A percentile compares a stretch with the other conserved stretches of the same genome.
Conservation (phyloP, 2,888 invertebrate genomes). For the Erebia epiphron region DNA sequence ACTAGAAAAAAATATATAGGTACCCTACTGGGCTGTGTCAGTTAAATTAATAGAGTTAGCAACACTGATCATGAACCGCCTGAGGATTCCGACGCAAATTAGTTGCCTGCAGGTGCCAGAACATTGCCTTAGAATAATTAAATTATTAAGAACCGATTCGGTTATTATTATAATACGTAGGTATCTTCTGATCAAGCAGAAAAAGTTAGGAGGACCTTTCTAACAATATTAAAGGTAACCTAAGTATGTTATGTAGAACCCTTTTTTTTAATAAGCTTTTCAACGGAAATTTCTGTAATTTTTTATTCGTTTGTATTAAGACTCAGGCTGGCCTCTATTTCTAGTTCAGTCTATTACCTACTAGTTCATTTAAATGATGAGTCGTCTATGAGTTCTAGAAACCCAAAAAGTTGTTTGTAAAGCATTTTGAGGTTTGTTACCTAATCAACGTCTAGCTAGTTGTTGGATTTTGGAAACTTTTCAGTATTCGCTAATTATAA, state of each 20-base stretch:
- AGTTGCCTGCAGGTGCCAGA: neutral
- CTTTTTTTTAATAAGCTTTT: no score
- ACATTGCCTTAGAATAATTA: neutral
- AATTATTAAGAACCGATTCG: no score
- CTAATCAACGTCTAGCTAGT: neutral
- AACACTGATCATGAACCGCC: neutral
- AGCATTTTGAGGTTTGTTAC: neutral
- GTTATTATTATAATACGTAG: neutral
- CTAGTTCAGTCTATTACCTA: no score
- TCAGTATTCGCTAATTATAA: conserved; percentile 4
- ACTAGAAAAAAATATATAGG: no score
- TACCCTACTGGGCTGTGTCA: no score
- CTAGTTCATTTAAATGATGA: neutral
- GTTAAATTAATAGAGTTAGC: neutral
- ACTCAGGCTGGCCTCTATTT: no score
- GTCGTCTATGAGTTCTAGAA: neutral
- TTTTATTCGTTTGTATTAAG: no score
- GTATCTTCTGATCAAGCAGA: no score
- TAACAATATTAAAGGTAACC: no score
- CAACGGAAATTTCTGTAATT: no score
- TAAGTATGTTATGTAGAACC: no score
- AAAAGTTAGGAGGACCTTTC: no score
- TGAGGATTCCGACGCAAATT: conserved; percentile 2
- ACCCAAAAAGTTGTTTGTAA: neutral
- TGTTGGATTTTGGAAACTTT: neutral